phyloP scores from a whole-genome alignment of 2,113 vertebrate species.

The Microtus pennsylvanicus region DNA sequence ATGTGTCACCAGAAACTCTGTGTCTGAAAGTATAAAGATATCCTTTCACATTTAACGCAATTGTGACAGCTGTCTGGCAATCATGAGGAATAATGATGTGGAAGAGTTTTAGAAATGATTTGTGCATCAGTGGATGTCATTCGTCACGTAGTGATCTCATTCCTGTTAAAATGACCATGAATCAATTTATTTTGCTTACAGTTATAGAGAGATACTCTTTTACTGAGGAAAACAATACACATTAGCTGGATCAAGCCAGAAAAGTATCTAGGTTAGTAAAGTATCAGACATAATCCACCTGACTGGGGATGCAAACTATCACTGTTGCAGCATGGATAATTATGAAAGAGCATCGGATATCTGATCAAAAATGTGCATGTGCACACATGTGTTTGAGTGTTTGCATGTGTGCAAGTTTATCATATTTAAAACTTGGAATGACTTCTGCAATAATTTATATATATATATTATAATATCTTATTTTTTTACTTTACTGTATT shows the following conservation, averaged over 20 bases:
- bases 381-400: not conserved
- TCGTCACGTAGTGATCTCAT: constrained; percentile 18
- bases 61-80: constrained; percentile 64
- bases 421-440: not conserved
- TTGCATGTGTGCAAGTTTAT: not conserved
- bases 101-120: constrained; percentile 44
- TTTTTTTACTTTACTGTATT: not conserved
- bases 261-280: not conserved
- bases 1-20: not conserved
- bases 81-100: constrained; percentile 45
- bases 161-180: constrained; percentile 36
- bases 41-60: constrained; percentile 15
- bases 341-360: not conserved
- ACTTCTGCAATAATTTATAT: not conserved
- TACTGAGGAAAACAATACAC: not conserved
- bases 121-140: constrained; percentile 16
- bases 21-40: constrained; percentile 42
- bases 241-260: not conserved
- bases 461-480: not conserved
- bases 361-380: not conserved
- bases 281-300: not conserved
- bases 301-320: constrained; percentile 3
- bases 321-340: not conserved
- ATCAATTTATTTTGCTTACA: constrained; percentile 42
- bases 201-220: constrained; percentile 1